Conservation (phyloP, 2,888 invertebrate genomes). For the Trichopoda pennipes region DNA sequence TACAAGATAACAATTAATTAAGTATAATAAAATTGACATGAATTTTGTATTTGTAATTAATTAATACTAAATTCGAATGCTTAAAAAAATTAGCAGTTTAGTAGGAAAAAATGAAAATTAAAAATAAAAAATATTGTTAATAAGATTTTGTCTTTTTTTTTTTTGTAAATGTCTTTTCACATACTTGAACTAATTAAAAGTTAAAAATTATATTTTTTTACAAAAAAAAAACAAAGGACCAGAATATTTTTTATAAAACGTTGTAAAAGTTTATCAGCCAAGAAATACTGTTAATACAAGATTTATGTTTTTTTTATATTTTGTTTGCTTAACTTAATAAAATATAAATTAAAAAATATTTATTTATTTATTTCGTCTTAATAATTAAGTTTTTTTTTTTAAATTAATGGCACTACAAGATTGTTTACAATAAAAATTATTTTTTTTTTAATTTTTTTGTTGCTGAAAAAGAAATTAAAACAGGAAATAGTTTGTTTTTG, state of each 20-base stretch:
- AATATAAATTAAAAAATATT: conserved; percentile 23
- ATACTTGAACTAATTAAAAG: conserved; percentile 47
- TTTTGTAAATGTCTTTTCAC: conserved; percentile 34
- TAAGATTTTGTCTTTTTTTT: conserved; percentile 41
- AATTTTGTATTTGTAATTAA: conserved; percentile 11
- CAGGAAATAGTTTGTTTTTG: conserved; percentile 5
- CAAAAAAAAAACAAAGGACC: conserved; percentile 4
- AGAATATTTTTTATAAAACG: conserved; percentile 5
- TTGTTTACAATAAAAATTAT: conserved; percentile 65
- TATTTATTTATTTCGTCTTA: conserved; percentile 32
- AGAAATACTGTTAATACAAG: conserved; percentile 58
- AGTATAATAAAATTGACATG: conserved; percentile 32
- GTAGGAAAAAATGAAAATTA: neutral
- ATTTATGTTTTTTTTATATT: conserved; percentile 16
- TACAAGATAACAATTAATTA: conserved; percentile 66
- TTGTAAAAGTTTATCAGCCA: conserved; percentile 15
- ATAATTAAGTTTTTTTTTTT: conserved; percentile 47
- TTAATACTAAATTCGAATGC: conserved; percentile 32
- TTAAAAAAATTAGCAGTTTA: neutral
- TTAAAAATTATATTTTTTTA: neutral
- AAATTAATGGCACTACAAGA: conserved; percentile 64
- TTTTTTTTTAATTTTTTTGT: conserved; percentile 29
- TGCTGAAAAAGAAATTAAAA: neutral
- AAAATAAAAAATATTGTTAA: neutral
- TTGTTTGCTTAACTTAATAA: conserved; percentile 54